Percentiles rank a stretch among this genome's conserved stretches.
Evolutionary conservation across 2,888 invertebrate species (phyloP).

Genomic region (Villa cingulata): DNA sequence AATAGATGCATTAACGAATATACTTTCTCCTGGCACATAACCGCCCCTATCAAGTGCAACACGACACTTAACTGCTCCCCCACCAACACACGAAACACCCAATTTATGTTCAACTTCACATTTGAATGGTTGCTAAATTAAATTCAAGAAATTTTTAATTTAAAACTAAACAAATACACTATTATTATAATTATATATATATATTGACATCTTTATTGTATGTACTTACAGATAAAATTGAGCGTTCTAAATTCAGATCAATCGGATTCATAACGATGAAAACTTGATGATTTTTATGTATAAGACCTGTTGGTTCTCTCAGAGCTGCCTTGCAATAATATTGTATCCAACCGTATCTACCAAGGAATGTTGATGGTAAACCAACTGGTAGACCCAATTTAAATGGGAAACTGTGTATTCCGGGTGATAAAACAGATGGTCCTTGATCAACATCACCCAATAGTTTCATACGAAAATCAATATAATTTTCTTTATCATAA

Average conservation of each 20-base stretch:
- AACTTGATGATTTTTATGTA: constrained; percentile 93
- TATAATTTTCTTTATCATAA: constrained; percentile 86
- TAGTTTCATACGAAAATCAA: constrained; percentile 85
- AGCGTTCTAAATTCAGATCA: constrained; percentile 79
- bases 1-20: constrained; percentile 72
- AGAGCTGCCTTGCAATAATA: constrained; percentile 86
- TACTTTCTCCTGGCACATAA: constrained; percentile 88
- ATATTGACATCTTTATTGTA: neutral
- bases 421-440: constrained; percentile 72
- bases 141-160: constrained; percentile 17
- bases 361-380: constrained; percentile 81
- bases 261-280: constrained; percentile 95
- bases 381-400: constrained; percentile 82
- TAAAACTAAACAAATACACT: neutral
- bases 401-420: constrained; percentile 90
- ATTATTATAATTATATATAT: neutral
- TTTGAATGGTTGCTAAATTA: constrained; percentile 66
- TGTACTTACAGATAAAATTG: constrained; percentile 66
- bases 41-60: constrained; percentile 83
- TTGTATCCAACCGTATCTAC: constrained; percentile 91
- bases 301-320: constrained; percentile 68
- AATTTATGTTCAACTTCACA: constrained; percentile 84
- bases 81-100: constrained; percentile 76
- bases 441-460: constrained; percentile 79
- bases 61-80: constrained; percentile 74